Evolutionary conservation across 2,797 vertebrate genomes (phyloP), one percentile per base, ranked within the genome.

Genomic region (Argyrosomus regius): DNA sequence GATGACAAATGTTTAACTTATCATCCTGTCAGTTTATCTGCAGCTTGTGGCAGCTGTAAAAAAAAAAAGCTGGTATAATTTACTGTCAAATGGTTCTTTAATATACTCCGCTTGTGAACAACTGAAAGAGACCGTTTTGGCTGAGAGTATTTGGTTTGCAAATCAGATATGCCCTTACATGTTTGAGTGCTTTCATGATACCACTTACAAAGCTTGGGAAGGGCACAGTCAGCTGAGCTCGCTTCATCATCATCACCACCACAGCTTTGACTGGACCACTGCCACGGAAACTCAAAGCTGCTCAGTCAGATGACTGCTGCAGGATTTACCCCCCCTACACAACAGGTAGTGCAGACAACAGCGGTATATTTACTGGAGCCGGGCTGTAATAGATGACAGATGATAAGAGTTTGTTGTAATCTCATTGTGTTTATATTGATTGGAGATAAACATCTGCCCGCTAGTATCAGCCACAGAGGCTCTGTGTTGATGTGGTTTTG

Each of bases 381-480:
- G 50, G 11, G 57, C 60, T 67, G 82, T 77, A 78, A 80, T 63
- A 85, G 82, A 84, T 87, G 81, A 75, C 60, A 83, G 77, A 78
- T 58, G 85, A 90, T 87, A 87, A 82, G 62, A 79, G 50, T 70
- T 53, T 72, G 72, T 77, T 80, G 46, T 83, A 78, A 86, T 86
- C 84, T 87, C 77, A 87, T 78, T 87, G 82, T 89, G 77, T 57
- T 79, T 46, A 74, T 85, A 87, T 84, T 84, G 79, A 90, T 90
- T 83, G 65, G 80, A 86, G 78, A 90, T 90, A 88, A 87, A 89
- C 80, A 85, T 89, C 87, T 84, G 81, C 60, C 54, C 14, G 24
- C 56, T 39, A 16, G 62, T 46, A 65, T 86, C 45, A 48, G 65
- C 64, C 10, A 45, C 49, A 48, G 62, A 24, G 46, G 8, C 31